Base-by-base conservation (phyloP, 2,888 invertebrate genomes). In the Griposia aprilina region DNA sequence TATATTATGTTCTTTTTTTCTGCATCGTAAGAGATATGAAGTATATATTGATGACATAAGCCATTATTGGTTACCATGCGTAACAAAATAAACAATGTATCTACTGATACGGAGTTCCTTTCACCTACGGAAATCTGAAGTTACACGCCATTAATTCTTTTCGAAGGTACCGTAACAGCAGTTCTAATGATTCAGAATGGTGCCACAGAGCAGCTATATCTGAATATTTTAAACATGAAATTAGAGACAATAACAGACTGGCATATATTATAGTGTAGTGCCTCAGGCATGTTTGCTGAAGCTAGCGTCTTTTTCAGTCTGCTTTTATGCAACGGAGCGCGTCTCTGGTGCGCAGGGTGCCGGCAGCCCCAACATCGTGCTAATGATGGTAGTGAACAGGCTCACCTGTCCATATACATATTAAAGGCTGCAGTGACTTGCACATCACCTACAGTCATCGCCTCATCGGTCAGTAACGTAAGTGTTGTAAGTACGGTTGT, bases 91-190 rank as follows among this genome's bases (percentile, higher is more conserved):
- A 85, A 84, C 87, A 88, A 72, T 13, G 60, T 52, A 67, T 71
- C 57, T 68, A 75, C 65, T 67, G 76, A 81, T 77, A 85, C 67
- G 71, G 50, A 67, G 57, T 70, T 84, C 65, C 66, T 77, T 83
- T 79, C 60, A 81, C 74, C 74, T 74, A 70, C 66, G 71, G 75
- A 81, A 85, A 80, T 81, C 79, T 81, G 77, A 76, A 81, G 79
- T 80, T 80, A 87, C 86, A 79, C 74, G 68, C 69, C 88, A 88
- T 88, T 89, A 85, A 83, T 79, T 80, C 69, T 81, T 57, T 73
- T 76, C 23, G 52, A 62, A 78, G 69, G 81, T 74, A 79, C 81
- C 73, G 55, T 77, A 76, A n/a, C 48, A 59, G 6, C 30, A 66
- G 59, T 48, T 74, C 11, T 72, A 67, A 78, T 83, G 74, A 78